phyloP scores from a whole-genome alignment of 1,140 invertebrate genomes.

The fruit fly (Drosophila melanogaster) region DNA sequence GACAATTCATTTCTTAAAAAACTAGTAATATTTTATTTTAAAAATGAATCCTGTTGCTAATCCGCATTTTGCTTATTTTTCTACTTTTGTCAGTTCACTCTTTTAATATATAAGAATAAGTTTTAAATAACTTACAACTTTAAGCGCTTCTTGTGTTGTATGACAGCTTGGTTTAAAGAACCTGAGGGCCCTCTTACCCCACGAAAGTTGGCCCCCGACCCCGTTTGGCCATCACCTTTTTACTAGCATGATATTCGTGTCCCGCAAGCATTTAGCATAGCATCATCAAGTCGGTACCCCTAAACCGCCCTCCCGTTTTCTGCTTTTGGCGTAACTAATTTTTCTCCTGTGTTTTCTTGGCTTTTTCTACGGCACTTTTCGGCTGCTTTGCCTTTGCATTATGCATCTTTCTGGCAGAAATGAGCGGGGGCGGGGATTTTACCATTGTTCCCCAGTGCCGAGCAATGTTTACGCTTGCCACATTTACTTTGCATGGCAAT shows the following conservation, averaged over 20 bases:
- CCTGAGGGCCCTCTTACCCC: neutral
- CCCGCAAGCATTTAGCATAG: conserved; percentile 77
- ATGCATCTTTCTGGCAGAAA: conserved; percentile 57
- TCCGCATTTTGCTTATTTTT: too few relatives aligned
- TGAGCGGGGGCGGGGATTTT: conserved; percentile 17
- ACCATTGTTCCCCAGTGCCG: conserved; percentile 60
- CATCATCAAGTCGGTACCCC: conserved; percentile 49
- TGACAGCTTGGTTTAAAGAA: neutral
- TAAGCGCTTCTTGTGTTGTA: too few relatives aligned
- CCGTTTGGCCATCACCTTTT: conserved; percentile 9
- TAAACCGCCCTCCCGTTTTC: conserved; percentile 27
- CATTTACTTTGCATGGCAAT: conserved; percentile 79
- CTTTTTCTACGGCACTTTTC: conserved; percentile 27
- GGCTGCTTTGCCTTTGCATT: conserved; percentile 61
- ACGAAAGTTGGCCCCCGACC: neutral
- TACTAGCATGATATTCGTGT: conserved; percentile 69
- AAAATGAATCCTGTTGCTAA: too few relatives aligned
- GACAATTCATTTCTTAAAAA: too few relatives aligned
- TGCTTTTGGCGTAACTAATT: conserved; percentile 81
- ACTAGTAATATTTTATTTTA: too few relatives aligned
- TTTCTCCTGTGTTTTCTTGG: conserved; percentile 70
- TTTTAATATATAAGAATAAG: too few relatives aligned
- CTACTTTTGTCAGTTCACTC: too few relatives aligned
- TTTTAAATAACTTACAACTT: too few relatives aligned
- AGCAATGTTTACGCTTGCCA: conserved; percentile 78